phyloP scores from a whole-genome alignment of 2,113 vertebrate genomes.

The Arvicanthis niloticus region DNA sequence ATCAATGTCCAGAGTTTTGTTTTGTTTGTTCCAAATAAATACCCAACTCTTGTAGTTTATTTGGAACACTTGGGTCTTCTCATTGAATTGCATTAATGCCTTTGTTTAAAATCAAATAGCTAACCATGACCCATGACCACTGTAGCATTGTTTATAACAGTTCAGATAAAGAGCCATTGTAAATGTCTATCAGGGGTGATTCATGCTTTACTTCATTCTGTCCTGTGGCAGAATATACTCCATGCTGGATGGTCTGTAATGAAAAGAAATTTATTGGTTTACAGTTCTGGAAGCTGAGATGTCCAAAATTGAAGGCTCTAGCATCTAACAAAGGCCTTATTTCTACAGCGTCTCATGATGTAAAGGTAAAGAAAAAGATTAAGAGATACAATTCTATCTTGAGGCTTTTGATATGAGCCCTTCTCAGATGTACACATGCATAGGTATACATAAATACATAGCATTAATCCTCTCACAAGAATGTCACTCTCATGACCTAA shows the following conservation, averaged over 20 bases:
- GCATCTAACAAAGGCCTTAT: not conserved
- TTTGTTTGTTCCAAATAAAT: not conserved
- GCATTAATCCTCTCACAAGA: not conserved
- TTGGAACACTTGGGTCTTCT: not conserved
- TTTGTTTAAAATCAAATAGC: not conserved
- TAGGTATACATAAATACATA: not conserved
- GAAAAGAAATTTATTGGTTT: not conserved
- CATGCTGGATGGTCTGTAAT: not conserved
- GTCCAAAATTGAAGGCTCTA: not conserved
- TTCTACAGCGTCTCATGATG: not conserved
- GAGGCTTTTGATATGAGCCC: not conserved
- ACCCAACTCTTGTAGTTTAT: not conserved
- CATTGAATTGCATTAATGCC: not conserved
- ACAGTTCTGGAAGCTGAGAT: not conserved
- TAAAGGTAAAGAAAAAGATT: not conserved
- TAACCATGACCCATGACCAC: not conserved
- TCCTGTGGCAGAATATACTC: not conserved
- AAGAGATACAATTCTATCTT: not conserved
- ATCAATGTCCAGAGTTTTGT: not conserved
- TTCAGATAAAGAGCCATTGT: not conserved
- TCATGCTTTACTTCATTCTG: not conserved
- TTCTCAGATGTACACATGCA: not conserved
- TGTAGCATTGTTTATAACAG: not conserved
- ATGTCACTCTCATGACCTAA: not conserved
- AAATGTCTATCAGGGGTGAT: not conserved